Base-by-base conservation (phyloP, 2,888 invertebrate genomes). In the Nebria brevicollis region DNA sequence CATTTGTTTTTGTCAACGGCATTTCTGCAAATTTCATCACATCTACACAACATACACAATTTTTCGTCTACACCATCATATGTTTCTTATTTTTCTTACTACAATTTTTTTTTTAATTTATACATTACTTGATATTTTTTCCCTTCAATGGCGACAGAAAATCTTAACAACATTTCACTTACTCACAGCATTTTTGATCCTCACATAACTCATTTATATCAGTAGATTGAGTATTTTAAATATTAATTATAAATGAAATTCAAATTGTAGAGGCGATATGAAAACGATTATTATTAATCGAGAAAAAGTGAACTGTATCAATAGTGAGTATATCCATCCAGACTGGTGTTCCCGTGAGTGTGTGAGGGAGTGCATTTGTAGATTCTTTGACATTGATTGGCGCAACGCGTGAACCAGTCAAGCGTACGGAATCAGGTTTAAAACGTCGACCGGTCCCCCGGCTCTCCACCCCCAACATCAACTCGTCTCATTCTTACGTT, bases 351-450 rank as follows among this genome's bases (percentile, higher is more conserved):
- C 20, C 20, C 0, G 66, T 66, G 70, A 11, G 70, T 70, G 70
- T 43, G 66, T 66, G 81, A 73, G 77, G 81, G 81, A 81, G 81
- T 81, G 81, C 76, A 81, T 81, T 81, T 77, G 81, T 81, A 81
- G 77, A 81, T 77, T 81, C 81, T 81, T 81, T 81, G 81, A 81
- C 89, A 89, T 89, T 89, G 89, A 89, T 89, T 89, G 89, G 89
- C 88, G 88, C 87, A 88, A 7, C 7, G 86, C 87, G 88, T 87
- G 87, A 85, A 85, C 89, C 89, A 89, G 87, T 89, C 87, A 88
- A 89, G 89, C 89, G 89, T 89, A 87, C 89, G 88, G 86, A 89
- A 89, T 89, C 89, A 88, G 88, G 89, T 89, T 89, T 88, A 88
- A 88, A 89, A 87, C 88, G 86, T 85, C 84, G 84, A 83, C 83